Evolutionary conservation across 23 tunicate species (phyloP), one percentile per base, ranked within the genome.

Genomic region (Phallusia fumigata): DNA sequence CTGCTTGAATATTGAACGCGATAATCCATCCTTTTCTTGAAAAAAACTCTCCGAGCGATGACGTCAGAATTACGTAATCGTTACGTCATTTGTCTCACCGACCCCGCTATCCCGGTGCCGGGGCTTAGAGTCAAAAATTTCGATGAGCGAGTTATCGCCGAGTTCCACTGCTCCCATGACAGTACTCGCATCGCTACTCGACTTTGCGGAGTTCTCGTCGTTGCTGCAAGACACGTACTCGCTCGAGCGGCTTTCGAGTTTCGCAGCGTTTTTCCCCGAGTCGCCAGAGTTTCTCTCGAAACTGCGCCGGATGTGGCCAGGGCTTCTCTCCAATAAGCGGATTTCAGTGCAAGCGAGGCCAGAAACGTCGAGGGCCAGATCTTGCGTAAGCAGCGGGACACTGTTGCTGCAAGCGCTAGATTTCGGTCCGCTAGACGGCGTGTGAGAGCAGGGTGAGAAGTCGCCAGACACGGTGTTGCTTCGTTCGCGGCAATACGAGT

Each of bases 391-490:
- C 44, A 74, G 13, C 13, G 78, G 78, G 5, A 19, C 33, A 33
- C 78, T 74, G 78, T 28, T 74, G 35, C 78, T 74, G 35, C 78
- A 74, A 21, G 40, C 44, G 44, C 13, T 33, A 5, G 78, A 31
- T 58, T 22, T 22, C 5, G 26, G 28, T 58, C 69, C 8, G 11
- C 73, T 64, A 16, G 83, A 18, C 3, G 36, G 36, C 69, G 28
- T 22, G 1, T 24, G 69, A 58, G 69, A 22, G 28, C 28, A 58
- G 69, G 69, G 69, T 6, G 69, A 58, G 50, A 73, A 24, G 31
- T 77, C 88, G 5, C 81, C 88, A 0, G 88, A 75, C 30, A 84
- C 88, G 30, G 88, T 84, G 52, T 84, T 77, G 64, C 88, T 77
- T 8, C 88, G 52, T 77, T 76, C 88, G 22, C 88, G 49, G 8